Percentiles rank a stretch among this genome's conserved stretches.
Evolutionary conservation across 2,113 vertebrate species (phyloP).

Genomic region (Gavialis gangeticus): DNA sequence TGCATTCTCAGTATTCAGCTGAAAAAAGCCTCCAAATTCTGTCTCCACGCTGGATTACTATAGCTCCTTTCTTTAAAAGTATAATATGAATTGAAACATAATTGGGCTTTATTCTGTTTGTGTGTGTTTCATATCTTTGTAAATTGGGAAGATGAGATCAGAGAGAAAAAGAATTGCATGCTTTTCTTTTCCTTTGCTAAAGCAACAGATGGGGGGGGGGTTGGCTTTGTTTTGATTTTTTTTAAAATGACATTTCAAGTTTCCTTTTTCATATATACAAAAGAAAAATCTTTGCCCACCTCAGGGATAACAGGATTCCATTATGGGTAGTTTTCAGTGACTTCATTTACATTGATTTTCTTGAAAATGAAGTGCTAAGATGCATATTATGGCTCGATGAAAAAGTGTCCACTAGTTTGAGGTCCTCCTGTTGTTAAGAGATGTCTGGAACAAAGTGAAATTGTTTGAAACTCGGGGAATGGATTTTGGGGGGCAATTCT

Average conservation of each 20-base stretch:
- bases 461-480: slow-evolving; percentile 46
- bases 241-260: not conserved
- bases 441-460: slow-evolving; percentile 29
- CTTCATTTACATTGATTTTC: slow-evolving; percentile 77
- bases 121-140: slow-evolving; percentile 41
- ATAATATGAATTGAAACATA: not conserved
- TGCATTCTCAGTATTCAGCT: slow-evolving; percentile 24
- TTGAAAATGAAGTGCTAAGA: slow-evolving; percentile 71
- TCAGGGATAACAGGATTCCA: slow-evolving; percentile 53
- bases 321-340: slow-evolving; percentile 44
- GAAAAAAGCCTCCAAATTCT: slow-evolving; percentile 16
- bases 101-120: not conserved
- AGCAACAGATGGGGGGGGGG: not conserved
- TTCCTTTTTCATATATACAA: not conserved
- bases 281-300: slow-evolving; percentile 46
- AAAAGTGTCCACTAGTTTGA: slow-evolving; percentile 29
- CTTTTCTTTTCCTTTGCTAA: slow-evolving; percentile 50
- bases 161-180: slow-evolving; percentile 39
- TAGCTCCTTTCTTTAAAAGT: not conserved
- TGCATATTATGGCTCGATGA: slow-evolving; percentile 45
- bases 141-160: slow-evolving; percentile 51
- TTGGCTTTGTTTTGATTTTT: slow-evolving; percentile 60
- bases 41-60: not conserved
- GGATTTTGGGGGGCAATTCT: not conserved
- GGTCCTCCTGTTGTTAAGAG: slow-evolving; percentile 8